Evolutionary conservation across 2,797 vertebrate genomes (phyloP).

Genomic region (Trachurus trachurus): DNA sequence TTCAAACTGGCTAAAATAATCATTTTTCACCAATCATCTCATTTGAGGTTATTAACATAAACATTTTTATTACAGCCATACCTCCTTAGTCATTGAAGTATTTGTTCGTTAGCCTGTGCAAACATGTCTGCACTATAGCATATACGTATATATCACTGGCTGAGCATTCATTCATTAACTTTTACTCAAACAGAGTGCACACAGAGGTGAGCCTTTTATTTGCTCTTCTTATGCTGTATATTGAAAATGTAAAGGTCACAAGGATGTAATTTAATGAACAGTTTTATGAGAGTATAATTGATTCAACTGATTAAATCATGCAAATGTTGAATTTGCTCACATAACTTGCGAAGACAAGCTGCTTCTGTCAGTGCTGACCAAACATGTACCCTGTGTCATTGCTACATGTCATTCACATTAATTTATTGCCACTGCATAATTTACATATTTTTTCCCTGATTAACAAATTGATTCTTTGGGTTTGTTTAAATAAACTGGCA

Average conservation of each 20-base stretch:
- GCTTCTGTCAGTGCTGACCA: constrained; percentile 50
- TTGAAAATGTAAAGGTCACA: neutral
- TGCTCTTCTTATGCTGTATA: constrained; percentile 7
- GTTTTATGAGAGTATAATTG: constrained; percentile 3
- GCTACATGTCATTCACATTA: constrained; percentile 47
- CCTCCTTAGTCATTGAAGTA: constrained; percentile 13
- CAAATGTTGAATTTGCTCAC: neutral
- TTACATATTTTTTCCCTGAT: constrained; percentile 31
- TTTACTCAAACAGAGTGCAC: constrained; percentile 15
- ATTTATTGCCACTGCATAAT: constrained; percentile 62
- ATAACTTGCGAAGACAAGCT: constrained; percentile 24
- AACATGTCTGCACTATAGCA: neutral
- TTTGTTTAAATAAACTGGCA: constrained; percentile 72
- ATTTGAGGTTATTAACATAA: constrained; percentile 17
- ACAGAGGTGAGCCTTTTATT: constrained; percentile 4
- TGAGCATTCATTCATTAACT: constrained; percentile 17
- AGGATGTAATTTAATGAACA: neutral
- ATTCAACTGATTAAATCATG: constrained; percentile 1
- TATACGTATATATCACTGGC: neutral
- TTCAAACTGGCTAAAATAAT: neutral
- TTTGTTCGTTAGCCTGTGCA: constrained; percentile 2
- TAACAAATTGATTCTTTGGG: constrained; percentile 44
- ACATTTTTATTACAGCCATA: constrained; percentile 6
- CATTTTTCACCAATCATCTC: constrained; percentile 8
- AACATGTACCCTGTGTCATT: constrained; percentile 51